phyloP scores from a whole-genome alignment of 2,888 invertebrate genomes.

The Leucophenga montana region DNA sequence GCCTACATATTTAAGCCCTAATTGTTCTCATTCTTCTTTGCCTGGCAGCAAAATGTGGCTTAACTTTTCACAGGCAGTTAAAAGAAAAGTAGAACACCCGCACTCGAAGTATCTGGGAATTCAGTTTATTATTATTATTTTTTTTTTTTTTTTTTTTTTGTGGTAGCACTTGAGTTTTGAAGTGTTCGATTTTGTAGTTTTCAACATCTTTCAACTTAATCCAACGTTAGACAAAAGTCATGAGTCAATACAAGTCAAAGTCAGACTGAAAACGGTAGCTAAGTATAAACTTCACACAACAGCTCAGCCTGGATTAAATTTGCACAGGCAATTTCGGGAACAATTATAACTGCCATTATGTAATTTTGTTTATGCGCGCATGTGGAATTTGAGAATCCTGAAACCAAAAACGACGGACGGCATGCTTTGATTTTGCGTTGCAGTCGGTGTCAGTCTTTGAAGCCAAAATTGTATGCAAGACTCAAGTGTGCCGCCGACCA shows the following conservation, averaged over 20 bases:
- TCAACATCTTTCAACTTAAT: constrained; percentile 4
- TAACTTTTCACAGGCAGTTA: constrained; percentile 39
- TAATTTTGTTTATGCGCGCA: constrained; percentile 56
- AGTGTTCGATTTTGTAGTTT: constrained; percentile 10
- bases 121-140: constrained; percentile 39
- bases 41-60: constrained; percentile 35
- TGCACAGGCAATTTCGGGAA: constrained; percentile 31
- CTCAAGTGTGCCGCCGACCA: constrained; percentile 4
- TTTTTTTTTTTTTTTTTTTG: not conserved
- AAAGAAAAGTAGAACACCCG: constrained; percentile 59
- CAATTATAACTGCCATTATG: constrained; percentile 55
- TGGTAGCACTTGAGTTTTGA: constrained; percentile 11
- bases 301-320: constrained; percentile 38
- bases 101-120: constrained; percentile 48
- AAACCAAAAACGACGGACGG: constrained; percentile 22
- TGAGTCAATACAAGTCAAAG: constrained; percentile 33
- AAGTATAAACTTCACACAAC: not conserved
- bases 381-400: constrained; percentile 30
- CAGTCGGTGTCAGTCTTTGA: constrained; percentile 26
- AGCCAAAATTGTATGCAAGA: not conserved
- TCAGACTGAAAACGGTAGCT: constrained; percentile 50
- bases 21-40: constrained; percentile 50
- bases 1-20: constrained; percentile 42
- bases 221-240: constrained; percentile 11
- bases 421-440: constrained; percentile 35